Evolutionary conservation across 2,113 vertebrate species (phyloP), one percentile per base, ranked within the genome.

Genomic region (Phycodurus eques): DNA sequence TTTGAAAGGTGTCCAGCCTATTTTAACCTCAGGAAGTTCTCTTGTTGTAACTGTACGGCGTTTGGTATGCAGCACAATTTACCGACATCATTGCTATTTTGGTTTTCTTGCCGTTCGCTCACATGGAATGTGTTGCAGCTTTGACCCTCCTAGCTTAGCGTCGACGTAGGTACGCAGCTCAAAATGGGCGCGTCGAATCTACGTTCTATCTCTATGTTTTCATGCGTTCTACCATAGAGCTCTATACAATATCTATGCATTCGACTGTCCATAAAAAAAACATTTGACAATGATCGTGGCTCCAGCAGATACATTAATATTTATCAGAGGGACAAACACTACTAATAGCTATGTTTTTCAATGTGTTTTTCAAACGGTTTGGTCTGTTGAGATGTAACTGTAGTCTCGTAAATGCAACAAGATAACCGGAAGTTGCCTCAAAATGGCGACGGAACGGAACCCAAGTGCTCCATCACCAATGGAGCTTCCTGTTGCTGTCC

Each of bases 371-470:
- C 17, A 17, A 61, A 61, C 8, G 7, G 27, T 35, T 59, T 4
- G 2, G 1, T 53, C 19, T 8, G 6, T 14, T 20, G 17, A 51
- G 2, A 9, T 33, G 8, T 4, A 51, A n/a, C 7, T 17, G 13
- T 47, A 77, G 0, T 87, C 78, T 89, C 87, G 90, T 87, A 88
- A 39, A 56, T 56, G n/a, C 10, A 20, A 90, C 70, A 73, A n/a
- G 5, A n/a, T 6, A 68, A 71, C 47, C 42, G 39, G 73, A 82
- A 85, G 85, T 85, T 76, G 77, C 89, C 74, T 89, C 89, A 92
- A 93, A 88, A 93, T 93, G 92, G 92, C 92, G 91, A 83, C 0
- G 71, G 75, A 73, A 83, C 0, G 71, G 75, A 73, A 79, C 39
- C 70, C 46, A 69, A 77, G 73, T 85, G 86, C 82, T 89, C 85